These are phyloP conservation scores for Ephydatia muelleri DNA, from an alignment of 37 sponge, comb jelly and placozoan genomes.

Conservation along the genomic window DNA sequence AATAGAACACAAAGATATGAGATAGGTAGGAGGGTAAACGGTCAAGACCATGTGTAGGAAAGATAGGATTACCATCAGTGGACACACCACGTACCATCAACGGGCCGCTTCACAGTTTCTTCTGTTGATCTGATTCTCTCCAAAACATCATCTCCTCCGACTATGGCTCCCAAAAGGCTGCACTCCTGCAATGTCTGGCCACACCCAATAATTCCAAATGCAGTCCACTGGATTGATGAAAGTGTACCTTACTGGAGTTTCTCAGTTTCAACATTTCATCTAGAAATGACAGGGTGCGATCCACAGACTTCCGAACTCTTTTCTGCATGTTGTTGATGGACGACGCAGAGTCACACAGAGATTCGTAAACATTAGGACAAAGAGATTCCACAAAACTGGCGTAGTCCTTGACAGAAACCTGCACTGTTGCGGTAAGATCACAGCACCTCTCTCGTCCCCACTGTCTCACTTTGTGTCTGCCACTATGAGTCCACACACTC, in stretches of 20 bases:
- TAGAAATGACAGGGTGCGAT: slow-evolving; percentile 71
- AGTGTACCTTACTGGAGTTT: slow-evolving; percentile 23
- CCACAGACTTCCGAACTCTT: slow-evolving; percentile 76
- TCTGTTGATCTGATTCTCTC: slow-evolving; percentile 72
- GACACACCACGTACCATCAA: slow-evolving; percentile 62
- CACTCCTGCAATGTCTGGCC: slow-evolving; percentile 27
- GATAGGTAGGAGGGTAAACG: background rate
- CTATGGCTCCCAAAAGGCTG: slow-evolving; percentile 69
- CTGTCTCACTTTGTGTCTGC: slow-evolving; percentile 60
- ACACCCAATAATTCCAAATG: slow-evolving; percentile 1
- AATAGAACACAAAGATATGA: no score
- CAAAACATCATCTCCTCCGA: slow-evolving; percentile 60
- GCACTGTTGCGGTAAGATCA: background rate
- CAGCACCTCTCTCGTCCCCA: background rate
- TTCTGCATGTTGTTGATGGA: slow-evolving; percentile 39
- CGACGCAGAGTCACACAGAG: slow-evolving; percentile 71
- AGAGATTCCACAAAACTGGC: slow-evolving; percentile 47
- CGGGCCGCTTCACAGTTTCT: slow-evolving; percentile 64
- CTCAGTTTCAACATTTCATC: slow-evolving; percentile 52
- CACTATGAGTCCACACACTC: slow-evolving; percentile 79
- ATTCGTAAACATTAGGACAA: slow-evolving; percentile 69
- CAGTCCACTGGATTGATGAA: background rate
- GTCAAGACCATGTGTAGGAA: background rate
- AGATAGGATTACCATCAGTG: background rate
- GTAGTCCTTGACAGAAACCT: slow-evolving; percentile 68